A percentile compares a stretch with the other conserved stretches of the same genome.
phyloP scores from a whole-genome alignment of 2,113 vertebrate species.

The Pithys albifrons region DNA sequence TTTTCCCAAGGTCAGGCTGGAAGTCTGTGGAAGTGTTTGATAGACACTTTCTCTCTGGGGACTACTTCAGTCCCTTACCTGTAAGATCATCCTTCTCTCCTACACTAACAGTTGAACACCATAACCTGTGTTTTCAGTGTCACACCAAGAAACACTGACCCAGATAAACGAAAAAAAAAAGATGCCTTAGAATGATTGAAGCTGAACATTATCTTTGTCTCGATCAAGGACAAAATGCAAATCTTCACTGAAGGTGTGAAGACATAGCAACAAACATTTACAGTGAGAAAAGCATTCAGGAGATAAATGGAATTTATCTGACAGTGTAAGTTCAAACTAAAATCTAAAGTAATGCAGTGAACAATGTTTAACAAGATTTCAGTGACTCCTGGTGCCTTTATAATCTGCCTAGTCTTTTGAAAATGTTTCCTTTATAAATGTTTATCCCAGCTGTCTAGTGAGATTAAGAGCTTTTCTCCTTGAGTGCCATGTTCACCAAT shows the following conservation, averaged over 20 bases:
- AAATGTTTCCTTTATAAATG: constrained; percentile 70
- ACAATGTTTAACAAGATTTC: constrained; percentile 74
- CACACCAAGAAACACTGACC: constrained; percentile 10
- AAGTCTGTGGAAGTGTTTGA: neutral
- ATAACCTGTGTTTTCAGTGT: constrained; percentile 1
- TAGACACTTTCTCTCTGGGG: neutral
- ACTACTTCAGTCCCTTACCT: neutral
- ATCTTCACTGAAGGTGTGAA: constrained; percentile 66
- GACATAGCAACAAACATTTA: constrained; percentile 65
- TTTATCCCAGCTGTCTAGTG: constrained; percentile 67
- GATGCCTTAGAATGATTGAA: constrained; percentile 30
- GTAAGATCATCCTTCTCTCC: constrained; percentile 1
- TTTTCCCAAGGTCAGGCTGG: neutral
- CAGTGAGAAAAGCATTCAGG: constrained; percentile 53
- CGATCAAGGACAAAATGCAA: constrained; percentile 64
- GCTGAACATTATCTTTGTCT: constrained; percentile 55
- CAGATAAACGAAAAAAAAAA: neutral
- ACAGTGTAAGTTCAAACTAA: constrained; percentile 67
- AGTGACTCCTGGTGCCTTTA: constrained; percentile 69
- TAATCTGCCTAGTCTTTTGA: constrained; percentile 71
- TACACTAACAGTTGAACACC: neutral
- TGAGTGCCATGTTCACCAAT: neutral
- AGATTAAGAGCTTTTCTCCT: constrained; percentile 72
- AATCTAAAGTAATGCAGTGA: constrained; percentile 68
- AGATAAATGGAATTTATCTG: constrained; percentile 76